Percentiles rank a stretch among this genome's conserved stretches.
Evolutionary conservation across 2,888 invertebrate species (phyloP).

Genomic region (Phanerotoma sp.): DNA sequence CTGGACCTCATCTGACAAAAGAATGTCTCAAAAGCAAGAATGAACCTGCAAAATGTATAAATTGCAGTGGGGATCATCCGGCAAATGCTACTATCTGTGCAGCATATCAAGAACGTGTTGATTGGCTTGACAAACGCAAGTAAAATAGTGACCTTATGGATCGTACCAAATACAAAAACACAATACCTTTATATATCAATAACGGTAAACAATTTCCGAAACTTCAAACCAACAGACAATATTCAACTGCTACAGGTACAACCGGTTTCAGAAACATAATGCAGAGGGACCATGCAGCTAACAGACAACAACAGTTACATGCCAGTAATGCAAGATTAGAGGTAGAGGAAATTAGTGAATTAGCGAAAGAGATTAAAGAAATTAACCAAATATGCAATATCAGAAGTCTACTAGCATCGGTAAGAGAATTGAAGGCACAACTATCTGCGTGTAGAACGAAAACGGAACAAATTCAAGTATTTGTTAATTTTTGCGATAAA

Average conservation of each 20-base stretch:
- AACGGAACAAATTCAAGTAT: conserved; percentile 28
- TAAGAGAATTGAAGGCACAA: conserved; percentile 18
- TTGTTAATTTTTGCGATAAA: conserved; percentile 28
- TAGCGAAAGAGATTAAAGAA: conserved; percentile 22
- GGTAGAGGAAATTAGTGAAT: conserved; percentile 5
- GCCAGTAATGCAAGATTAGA: conserved; percentile 3
- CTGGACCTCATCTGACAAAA: conserved; percentile 35
- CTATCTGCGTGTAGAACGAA: conserved; percentile 20
- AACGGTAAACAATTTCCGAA: not conserved
- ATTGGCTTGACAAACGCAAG: conserved; percentile 5
- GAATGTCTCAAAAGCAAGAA: conserved; percentile 35
- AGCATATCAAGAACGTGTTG: conserved; percentile 28
- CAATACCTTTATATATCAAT: not conserved
- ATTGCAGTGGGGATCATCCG: conserved; percentile 40
- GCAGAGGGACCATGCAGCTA: not conserved
- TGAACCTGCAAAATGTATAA: conserved; percentile 39
- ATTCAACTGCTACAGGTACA: not conserved
- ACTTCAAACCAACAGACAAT: too few relatives aligned
- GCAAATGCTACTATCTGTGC: conserved; percentile 37
- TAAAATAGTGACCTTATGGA: conserved; percentile 1
- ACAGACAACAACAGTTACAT: not conserved
- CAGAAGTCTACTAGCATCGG: conserved; percentile 25
- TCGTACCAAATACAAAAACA: not conserved
- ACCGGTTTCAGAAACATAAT: not conserved
- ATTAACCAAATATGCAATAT: conserved; percentile 24